phyloP scores from a whole-genome alignment of 2,113 vertebrate species.

The Toxotes chatareus region DNA sequence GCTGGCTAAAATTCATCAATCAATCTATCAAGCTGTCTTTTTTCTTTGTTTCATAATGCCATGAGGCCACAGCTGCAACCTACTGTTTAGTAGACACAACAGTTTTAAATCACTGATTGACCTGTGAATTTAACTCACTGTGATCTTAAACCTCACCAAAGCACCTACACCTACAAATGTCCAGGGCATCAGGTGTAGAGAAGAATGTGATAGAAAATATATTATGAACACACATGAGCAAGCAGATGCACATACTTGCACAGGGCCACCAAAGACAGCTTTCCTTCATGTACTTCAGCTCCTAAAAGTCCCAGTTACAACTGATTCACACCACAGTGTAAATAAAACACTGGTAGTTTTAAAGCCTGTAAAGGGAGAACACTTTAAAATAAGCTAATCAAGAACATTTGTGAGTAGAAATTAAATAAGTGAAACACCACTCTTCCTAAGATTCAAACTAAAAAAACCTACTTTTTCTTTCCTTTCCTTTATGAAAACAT shows the following conservation, averaged over 20 bases:
- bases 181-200: conserved; percentile 33
- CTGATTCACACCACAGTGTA: neutral
- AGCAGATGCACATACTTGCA: neutral
- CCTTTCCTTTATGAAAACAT: neutral
- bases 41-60: neutral
- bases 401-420: conserved; percentile 6
- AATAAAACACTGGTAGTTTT: neutral
- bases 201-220: conserved; percentile 5
- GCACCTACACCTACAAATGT: conserved; percentile 30
- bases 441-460: neutral
- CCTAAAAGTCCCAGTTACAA: neutral
- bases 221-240: neutral
- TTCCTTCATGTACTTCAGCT: neutral
- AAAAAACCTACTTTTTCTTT: neutral
- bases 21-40: neutral
- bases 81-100: conserved; percentile 18
- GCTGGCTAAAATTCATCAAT: neutral
- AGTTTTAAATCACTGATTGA: conserved; percentile 29
- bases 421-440: neutral
- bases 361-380: neutral
- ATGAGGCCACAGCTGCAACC: conserved; percentile 32
- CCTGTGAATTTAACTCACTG: conserved; percentile 3
- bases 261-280: neutral
- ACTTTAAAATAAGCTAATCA: neutral
- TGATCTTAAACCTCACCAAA: neutral